Evolutionary conservation across 2,888 invertebrate genomes (phyloP).

Genomic region (Ommatoiulus sabulosus): DNA sequence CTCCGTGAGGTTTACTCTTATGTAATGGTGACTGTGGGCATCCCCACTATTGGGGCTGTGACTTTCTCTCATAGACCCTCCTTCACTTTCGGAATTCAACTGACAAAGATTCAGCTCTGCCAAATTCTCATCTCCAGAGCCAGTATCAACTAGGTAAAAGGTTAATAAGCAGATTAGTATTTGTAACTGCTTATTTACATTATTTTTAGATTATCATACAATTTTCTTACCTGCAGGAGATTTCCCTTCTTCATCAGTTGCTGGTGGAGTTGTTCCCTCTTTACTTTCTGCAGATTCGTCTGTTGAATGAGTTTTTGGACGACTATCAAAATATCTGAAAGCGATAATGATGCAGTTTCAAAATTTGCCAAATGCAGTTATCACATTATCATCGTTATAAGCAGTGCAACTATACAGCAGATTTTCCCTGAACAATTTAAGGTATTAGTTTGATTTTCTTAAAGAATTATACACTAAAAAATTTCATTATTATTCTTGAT

Average conservation of each 20-base stretch:
- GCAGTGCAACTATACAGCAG: too few relatives aligned
- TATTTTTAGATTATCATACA: background rate
- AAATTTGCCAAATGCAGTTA: too few relatives aligned
- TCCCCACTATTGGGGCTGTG: conserved; percentile 37
- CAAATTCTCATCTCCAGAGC: conserved; percentile 69
- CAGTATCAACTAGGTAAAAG: conserved; percentile 62
- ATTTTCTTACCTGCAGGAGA: conserved; percentile 61
- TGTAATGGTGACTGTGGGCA: background rate
- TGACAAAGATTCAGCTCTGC: background rate
- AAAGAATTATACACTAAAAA: too few relatives aligned
- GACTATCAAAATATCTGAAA: conserved; percentile 75
- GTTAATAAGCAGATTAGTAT: background rate
- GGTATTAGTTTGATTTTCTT: too few relatives aligned
- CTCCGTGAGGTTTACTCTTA: conserved; percentile 47
- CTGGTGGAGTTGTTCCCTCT: conserved; percentile 63
- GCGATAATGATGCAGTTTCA: background rate
- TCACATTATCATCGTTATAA: too few relatives aligned
- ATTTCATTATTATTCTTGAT: too few relatives aligned
- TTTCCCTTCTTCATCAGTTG: conserved; percentile 65
- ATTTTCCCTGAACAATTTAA: too few relatives aligned
- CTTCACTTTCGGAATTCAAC: conserved; percentile 45
- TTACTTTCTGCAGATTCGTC: conserved; percentile 69
- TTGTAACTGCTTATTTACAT: background rate
- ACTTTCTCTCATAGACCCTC: conserved; percentile 38
- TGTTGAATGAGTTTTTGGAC: conserved; percentile 74